Base-by-base conservation (phyloP, 2,113 vertebrate genomes). In the Laticauda colubrina region DNA sequence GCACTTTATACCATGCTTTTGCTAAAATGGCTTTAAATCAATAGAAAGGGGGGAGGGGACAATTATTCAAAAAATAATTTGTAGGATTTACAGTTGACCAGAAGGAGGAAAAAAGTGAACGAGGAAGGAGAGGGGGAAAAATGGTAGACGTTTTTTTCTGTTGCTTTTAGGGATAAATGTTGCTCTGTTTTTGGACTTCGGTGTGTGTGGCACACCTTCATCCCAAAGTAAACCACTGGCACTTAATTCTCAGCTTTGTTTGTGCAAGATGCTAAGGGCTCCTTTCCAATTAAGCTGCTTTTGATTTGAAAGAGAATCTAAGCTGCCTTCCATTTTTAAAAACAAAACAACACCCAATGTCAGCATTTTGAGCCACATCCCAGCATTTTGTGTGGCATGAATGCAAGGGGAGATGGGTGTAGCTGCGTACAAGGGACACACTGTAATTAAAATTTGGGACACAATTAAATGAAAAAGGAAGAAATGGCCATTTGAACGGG, bases 351-450 rank as follows among this genome's bases (percentile, higher is more conserved):
- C 69, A 34, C 69, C 69, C 69, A 39, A 6, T 1, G 1, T 20
- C 14, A 34, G 6, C 2, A 1, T 75, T 75, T 39, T 18, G 14
- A 15, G 69, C 69, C n/a, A 18, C 69, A 34, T 18, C 14, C 14
- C 69, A 75, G 69, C 15, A 34, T 75, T 34, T 75, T 39, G 24
- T 55, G 53, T 34, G 29, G 7, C 87, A 11, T 57, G 54, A 11
- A 43, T 43, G n/a, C 53, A 34, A 87, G 26, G 14, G 51, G 26
- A 51, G 51, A 89, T 10, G 53, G 54, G 54, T 24, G 48, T 57
- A 23, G 55, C 34, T 43, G n/a, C 26, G 0, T 26, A 10, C 10
- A 24, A 21, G 0, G 4, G 20, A 23, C 10, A 26, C 0, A 0
- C 26, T 24, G 0, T 26, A 26, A 11, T 89, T 89, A 57, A 59